phyloP scores from a whole-genome alignment of 2,797 vertebrate species.

The Benthosema pterotum region DNA sequence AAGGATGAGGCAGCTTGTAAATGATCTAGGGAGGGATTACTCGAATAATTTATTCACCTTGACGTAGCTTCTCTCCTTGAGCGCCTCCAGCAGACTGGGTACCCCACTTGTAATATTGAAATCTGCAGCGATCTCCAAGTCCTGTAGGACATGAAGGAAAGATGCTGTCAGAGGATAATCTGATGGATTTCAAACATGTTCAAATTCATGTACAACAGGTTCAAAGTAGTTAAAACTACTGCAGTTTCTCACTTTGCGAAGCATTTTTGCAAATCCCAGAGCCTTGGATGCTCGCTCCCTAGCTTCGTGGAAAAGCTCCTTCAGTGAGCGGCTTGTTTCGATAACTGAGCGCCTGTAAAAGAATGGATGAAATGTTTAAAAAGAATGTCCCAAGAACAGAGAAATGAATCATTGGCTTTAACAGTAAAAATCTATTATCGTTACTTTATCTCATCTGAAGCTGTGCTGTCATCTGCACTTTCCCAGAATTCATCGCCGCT shows the following conservation, averaged over 20 bases:
- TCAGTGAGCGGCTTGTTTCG: constrained; percentile 94
- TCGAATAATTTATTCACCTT: constrained; percentile 79
- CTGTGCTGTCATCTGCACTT: constrained; percentile 90
- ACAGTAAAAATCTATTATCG: background rate
- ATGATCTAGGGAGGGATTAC: background rate
- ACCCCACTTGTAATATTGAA: constrained; percentile 89
- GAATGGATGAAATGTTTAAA: constrained; percentile 15
- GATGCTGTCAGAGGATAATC: constrained; percentile 36
- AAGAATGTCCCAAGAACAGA: background rate
- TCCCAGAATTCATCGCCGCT: constrained; percentile 94
- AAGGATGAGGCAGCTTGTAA: background rate
- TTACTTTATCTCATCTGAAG: constrained; percentile 96
- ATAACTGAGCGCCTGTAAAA: constrained; percentile 91
- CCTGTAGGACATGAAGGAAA: constrained; percentile 75
- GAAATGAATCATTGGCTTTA: background rate
- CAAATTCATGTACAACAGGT: constrained; percentile 22
- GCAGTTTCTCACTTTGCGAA: constrained; percentile 88
- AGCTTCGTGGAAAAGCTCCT: constrained; percentile 97
- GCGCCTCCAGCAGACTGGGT: constrained; percentile 83
- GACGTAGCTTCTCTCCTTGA: constrained; percentile 87
- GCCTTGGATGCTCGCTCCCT: constrained; percentile 97
- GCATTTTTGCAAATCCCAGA: constrained; percentile 97
- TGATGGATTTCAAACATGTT: too few species aligned
- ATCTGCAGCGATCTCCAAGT: constrained; percentile 96
- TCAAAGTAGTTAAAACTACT: constrained; percentile 25